Conservation (phyloP, 2,888 invertebrate genomes). For the Drosophila pseudotakahashii region DNA sequence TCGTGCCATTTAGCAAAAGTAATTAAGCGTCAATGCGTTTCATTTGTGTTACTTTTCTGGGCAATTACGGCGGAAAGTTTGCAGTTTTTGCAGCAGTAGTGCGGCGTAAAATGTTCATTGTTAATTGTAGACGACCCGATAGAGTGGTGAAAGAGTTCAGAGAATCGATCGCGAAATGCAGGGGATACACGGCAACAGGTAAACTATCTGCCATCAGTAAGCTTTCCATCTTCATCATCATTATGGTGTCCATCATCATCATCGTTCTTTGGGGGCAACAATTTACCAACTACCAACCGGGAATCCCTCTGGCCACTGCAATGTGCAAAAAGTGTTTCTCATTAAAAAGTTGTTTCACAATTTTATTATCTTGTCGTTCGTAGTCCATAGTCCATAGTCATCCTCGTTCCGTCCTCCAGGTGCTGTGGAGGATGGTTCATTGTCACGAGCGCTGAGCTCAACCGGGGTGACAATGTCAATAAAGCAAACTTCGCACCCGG, state of each 20-base stretch:
- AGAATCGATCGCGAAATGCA: conserved; percentile 14
- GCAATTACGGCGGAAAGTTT: conserved; percentile 74
- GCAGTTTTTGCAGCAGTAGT: conserved; percentile 23
- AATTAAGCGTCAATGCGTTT: conserved; percentile 80
- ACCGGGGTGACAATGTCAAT: conserved; percentile 73
- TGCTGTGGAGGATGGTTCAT: conserved; percentile 50
- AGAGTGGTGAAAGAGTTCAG: neutral
- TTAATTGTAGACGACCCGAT: conserved; percentile 60
- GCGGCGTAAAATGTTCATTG: conserved; percentile 73
- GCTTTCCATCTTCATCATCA: conserved; percentile 32
- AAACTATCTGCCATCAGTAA: conserved; percentile 28
- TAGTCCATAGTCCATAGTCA: neutral
- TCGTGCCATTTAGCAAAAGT: conserved; percentile 74
- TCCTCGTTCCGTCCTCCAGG: conserved; percentile 39
- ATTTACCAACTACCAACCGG: conserved; percentile 20
- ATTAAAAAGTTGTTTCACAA: conserved; percentile 77
- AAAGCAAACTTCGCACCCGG: conserved; percentile 69
- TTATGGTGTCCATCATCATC: conserved; percentile 16
- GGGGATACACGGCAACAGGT: conserved; percentile 17
- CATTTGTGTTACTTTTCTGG: conserved; percentile 80
- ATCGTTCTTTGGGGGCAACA: conserved; percentile 5
- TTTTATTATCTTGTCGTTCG: conserved; percentile 70
- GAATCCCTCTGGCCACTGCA: conserved; percentile 38
- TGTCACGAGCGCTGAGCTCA: conserved; percentile 55
- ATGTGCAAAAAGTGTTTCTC: conserved; percentile 77